Percentiles rank a stretch among this genome's conserved stretches.
Conservation (phyloP, 2,888 invertebrate genomes). For the Eurytoma californica region DNA sequence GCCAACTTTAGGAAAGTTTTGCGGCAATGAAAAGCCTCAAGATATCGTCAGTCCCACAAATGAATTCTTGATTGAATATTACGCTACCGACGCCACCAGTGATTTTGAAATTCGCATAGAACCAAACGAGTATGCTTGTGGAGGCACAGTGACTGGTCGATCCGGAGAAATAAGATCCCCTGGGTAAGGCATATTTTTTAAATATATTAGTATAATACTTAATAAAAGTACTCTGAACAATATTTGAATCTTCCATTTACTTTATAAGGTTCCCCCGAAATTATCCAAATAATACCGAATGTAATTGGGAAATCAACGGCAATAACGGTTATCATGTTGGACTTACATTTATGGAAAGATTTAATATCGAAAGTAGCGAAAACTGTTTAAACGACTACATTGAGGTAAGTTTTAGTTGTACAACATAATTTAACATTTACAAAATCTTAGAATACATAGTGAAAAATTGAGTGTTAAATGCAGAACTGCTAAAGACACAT, state of each 20-base stretch:
- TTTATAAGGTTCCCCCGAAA: constrained; percentile 77
- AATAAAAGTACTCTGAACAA: neutral
- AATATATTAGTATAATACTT: too few relatives aligned
- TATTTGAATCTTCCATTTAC: neutral
- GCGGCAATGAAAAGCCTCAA: constrained; percentile 77
- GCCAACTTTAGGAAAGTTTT: constrained; percentile 76
- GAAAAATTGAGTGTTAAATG: too few relatives aligned
- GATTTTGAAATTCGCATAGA: constrained; percentile 68
- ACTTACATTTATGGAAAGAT: constrained; percentile 82
- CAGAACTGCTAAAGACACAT: too few relatives aligned
- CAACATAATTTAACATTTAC: neutral
- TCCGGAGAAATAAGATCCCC: constrained; percentile 67
- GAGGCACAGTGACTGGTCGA: constrained; percentile 63
- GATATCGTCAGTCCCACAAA: constrained; percentile 77
- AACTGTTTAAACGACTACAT: constrained; percentile 87
- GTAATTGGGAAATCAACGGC: constrained; percentile 85
- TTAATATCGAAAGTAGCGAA: constrained; percentile 83
- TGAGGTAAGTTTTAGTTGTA: constrained; percentile 74
- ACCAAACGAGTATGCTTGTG: constrained; percentile 63
- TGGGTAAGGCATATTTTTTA: constrained; percentile 60
- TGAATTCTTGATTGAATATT: constrained; percentile 82
- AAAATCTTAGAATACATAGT: too few relatives aligned
- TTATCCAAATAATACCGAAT: constrained; percentile 86
- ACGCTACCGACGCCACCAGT: constrained; percentile 75
- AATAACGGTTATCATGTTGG: constrained; percentile 82